Evolutionary conservation across 2,888 invertebrate species (phyloP).

Genomic region (Amphipyra tragopoginis): DNA sequence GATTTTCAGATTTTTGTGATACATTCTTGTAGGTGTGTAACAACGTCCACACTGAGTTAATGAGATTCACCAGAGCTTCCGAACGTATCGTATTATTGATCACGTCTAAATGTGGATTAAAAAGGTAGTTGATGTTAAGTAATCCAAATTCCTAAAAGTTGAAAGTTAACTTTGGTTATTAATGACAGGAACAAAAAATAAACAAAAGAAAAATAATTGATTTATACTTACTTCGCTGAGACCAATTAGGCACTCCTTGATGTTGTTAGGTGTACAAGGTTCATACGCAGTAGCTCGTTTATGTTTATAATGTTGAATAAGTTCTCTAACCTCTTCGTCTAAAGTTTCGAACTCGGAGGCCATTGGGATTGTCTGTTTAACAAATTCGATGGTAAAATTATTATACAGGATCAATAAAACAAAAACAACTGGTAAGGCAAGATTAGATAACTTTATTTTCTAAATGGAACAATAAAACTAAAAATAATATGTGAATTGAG

Average conservation of each 20-base stretch:
- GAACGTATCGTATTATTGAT: constrained; percentile 66
- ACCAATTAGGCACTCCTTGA: constrained; percentile 83
- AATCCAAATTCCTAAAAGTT: constrained; percentile 79
- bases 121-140: constrained; percentile 78
- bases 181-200: background rate
- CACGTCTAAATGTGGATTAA: constrained; percentile 82
- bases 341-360: constrained; percentile 68
- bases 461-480: too few species aligned
- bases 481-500: too few species aligned
- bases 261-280: constrained; percentile 80
- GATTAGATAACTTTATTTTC: too few species aligned
- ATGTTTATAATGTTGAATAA: constrained; percentile 80
- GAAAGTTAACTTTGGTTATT: background rate
- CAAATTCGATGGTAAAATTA: background rate
- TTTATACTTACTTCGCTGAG: constrained; percentile 75
- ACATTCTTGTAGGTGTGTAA: constrained; percentile 77
- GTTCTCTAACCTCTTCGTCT: constrained; percentile 85
- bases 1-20: constrained; percentile 71
- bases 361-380: constrained; percentile 42
- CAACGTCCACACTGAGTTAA: constrained; percentile 80
- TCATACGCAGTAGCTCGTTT: constrained; percentile 82
- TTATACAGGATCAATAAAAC: too few species aligned
- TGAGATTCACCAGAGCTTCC: constrained; percentile 78
- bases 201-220: background rate
- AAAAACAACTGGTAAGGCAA: too few species aligned